Base-by-base conservation (phyloP, 2,113 vertebrate species). In the Poeciliopsis turrubarensis region DNA sequence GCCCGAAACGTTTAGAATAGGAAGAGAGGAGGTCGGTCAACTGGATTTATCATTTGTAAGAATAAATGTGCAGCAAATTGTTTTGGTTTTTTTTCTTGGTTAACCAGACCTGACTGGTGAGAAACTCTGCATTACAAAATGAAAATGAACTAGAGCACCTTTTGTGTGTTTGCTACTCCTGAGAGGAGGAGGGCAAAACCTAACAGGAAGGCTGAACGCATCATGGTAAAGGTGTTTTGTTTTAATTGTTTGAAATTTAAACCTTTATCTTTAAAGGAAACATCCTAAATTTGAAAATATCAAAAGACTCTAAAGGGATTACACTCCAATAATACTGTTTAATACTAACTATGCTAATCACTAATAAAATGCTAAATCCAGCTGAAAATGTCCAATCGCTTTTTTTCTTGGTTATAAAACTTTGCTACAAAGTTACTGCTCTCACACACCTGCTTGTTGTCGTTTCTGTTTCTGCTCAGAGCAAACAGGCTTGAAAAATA, bases 21-120 rank as follows among this genome's bases (percentile, higher is more conserved):
- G 14, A 13, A 39, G 1, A 70, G 66, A 72, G 69, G 79, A 86
- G 84, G 84, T 73, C 75, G 61, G 65, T 68, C 73, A 68, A 39
- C 68, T 17, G 15, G 47, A 51, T 51, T 51, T 22, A 17, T 51
- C 47, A 51, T 19, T 19, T 51, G 19, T 7, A 51, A 51, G 17
- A 22, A 51, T 1, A 51, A 3, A 51, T 5, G 15, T 1, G 0
- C 1, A 51, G 15, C 15, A 51, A 34, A 34, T 34, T 32, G 31
- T 14, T 29, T 1, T 29, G 3, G 1, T 14, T 51, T 15, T 51
- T 15, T 51, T 22, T 51, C 5, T 51, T 5, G 4, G 3, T 51
- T 22, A 51, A 51, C 5, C 13, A 51, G 44, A 14, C 5, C 44
- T 51, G 44, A 22, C 15, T 19, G 17, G 47, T 51, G 17, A 51